These are phyloP conservation scores for Zaprionus ornatus DNA, from an alignment of 1,140 invertebrate genomes.

Conservation along the genomic window DNA sequence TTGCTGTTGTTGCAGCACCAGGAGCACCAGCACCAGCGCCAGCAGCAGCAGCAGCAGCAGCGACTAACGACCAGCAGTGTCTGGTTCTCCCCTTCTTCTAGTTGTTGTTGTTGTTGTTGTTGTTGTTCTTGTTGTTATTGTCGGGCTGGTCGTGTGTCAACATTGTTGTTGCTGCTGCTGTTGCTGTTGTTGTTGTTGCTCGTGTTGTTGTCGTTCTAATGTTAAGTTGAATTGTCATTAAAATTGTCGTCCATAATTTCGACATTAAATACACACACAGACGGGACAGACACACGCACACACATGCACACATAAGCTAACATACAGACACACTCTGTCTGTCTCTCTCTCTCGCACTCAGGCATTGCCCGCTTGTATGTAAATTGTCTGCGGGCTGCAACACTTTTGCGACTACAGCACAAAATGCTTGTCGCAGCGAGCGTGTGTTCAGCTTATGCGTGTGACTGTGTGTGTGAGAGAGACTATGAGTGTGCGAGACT, in stretches of 20 bases:
- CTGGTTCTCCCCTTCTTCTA: conserved; percentile 15
- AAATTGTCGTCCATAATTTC: conserved; percentile 82
- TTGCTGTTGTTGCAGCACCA: conserved; percentile 46
- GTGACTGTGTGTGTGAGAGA: conserved; percentile 10
- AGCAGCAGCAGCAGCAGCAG: conserved; percentile 66
- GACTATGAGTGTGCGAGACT: conserved; percentile 33
- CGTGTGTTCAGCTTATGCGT: conserved; percentile 19
- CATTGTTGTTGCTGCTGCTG: conserved; percentile 47
- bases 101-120: background rate
- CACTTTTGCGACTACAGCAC: conserved; percentile 74
- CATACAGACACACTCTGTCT: conserved; percentile 27
- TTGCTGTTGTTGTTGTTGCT: conserved; percentile 59
- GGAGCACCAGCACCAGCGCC: conserved; percentile 69
- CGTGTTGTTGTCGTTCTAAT: conserved; percentile 72
- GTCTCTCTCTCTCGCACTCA: conserved; percentile 28
- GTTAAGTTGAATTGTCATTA: conserved; percentile 82
- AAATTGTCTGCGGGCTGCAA: conserved; percentile 73
- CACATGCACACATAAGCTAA: conserved; percentile 35
- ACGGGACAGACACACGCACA: conserved; percentile 26
- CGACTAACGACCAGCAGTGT: conserved; percentile 76
- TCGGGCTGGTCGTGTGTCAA: conserved; percentile 48
- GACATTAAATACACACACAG: conserved; percentile 78
- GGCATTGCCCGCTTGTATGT: conserved; percentile 41
- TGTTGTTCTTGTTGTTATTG: conserved; percentile 15
- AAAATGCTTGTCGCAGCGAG: conserved; percentile 63